Evolutionary conservation across 2,888 invertebrate genomes (phyloP).

Genomic region (Leptinotarsa juncta): DNA sequence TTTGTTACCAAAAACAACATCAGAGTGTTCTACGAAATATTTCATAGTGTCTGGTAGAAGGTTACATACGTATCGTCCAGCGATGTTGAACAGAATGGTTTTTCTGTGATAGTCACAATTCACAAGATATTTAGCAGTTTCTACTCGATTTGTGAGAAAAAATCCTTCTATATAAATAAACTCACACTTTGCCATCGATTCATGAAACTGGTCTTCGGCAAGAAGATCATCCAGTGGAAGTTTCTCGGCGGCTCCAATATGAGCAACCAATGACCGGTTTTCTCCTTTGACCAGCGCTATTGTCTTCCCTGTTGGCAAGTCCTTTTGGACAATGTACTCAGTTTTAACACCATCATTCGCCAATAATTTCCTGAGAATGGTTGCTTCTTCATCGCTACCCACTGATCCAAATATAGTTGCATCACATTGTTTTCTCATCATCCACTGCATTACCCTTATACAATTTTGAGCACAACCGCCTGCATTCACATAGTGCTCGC

Average conservation of each 20-base stretch:
- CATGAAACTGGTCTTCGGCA: slow-evolving; percentile 42
- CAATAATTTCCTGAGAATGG: slow-evolving; percentile 62
- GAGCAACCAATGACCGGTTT: slow-evolving; percentile 68
- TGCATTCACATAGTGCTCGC: slow-evolving; percentile 39
- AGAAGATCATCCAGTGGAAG: slow-evolving; percentile 61
- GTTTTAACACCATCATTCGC: slow-evolving; percentile 64
- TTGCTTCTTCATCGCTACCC: slow-evolving; percentile 67
- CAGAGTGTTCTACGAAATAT: slow-evolving; percentile 65
- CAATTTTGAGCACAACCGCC: slow-evolving; percentile 70
- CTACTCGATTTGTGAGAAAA: slow-evolving; percentile 68
- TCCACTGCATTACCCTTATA: slow-evolving; percentile 65
- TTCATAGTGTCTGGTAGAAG: slow-evolving; percentile 63
- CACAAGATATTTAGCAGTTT: slow-evolving; percentile 65
- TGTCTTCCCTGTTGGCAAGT: slow-evolving; percentile 67
- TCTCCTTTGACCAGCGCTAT: slow-evolving; percentile 66
- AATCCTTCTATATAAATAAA: slow-evolving; percentile 71
- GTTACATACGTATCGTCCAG: slow-evolving; percentile 68
- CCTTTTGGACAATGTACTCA: slow-evolving; percentile 59
- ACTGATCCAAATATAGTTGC: slow-evolving; percentile 68
- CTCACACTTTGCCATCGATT: slow-evolving; percentile 52
- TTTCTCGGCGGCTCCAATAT: slow-evolving; percentile 69
- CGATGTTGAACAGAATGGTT: slow-evolving; percentile 68
- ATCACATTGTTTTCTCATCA: slow-evolving; percentile 53
- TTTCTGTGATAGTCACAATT: slow-evolving; percentile 61
- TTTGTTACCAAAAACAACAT: slow-evolving; percentile 70